A percentile compares a stretch with the other conserved stretches of the same genome.
Evolutionary conservation across 2,797 vertebrate species (phyloP).

Genomic region (Lithobates pipiens): DNA sequence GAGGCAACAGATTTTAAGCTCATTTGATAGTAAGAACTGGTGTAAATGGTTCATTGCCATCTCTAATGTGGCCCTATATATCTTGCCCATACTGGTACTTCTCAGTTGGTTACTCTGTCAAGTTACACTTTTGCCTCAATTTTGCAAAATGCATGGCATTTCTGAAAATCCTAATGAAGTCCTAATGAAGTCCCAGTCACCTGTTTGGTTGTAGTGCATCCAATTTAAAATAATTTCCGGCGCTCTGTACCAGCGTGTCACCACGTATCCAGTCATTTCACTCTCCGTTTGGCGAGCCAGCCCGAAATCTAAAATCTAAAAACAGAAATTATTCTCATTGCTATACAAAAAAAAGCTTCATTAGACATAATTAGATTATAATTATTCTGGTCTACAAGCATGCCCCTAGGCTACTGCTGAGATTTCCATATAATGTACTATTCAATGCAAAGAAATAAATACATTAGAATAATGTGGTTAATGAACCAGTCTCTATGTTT

Average conservation of each 20-base stretch:
- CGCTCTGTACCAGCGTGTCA: conserved; percentile 85
- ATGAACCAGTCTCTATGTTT: neutral
- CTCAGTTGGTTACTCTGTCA: neutral
- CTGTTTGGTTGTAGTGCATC: conserved; percentile 87
- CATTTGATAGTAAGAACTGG: neutral
- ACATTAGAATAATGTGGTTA: neutral
- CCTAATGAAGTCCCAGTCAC: conserved; percentile 62
- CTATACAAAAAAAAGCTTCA: neutral
- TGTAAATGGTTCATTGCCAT: neutral
- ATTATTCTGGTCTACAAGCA: neutral
- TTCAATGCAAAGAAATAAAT: neutral
- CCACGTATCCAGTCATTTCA: conserved; percentile 87
- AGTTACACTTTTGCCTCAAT: neutral
- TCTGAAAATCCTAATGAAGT: neutral
- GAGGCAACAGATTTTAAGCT: neutral
- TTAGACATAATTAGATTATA: neutral
- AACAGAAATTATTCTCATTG: neutral
- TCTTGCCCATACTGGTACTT: neutral
- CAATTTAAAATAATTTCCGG: conserved; percentile 86
- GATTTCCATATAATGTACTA: neutral
- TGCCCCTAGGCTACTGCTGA: neutral
- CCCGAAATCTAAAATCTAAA: conserved; percentile 84
- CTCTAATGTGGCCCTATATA: neutral
- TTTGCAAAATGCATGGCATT: neutral
- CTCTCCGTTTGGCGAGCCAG: conserved; percentile 81